Conservation (phyloP, 30 jellyfish, hydroid and myxozoan genomes). For the Mastigias papua region DNA sequence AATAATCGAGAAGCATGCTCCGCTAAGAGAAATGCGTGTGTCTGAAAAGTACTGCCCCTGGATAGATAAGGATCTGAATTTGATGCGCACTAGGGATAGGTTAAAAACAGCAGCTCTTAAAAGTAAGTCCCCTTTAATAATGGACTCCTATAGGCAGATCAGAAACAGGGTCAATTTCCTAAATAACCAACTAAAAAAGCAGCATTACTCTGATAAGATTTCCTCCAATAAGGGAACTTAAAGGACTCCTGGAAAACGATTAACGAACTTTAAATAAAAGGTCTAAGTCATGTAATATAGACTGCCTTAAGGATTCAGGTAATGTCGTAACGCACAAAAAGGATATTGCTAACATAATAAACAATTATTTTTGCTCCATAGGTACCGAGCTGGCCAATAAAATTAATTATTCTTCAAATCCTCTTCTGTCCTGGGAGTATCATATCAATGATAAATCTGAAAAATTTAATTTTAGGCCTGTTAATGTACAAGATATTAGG, state of each 20-base stretch:
- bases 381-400: not conserved
- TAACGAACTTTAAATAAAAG: no score
- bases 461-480: no score
- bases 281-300: no score
- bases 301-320: no score
- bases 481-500: not conserved
- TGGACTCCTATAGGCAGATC: constrained; percentile 34
- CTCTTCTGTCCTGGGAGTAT: not conserved
- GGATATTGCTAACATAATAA: not conserved
- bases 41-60: constrained; percentile 63
- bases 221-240: constrained; percentile 4
- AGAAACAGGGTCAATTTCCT: constrained; percentile 31
- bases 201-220: no score
- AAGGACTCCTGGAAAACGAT: no score
- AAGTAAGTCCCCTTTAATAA: constrained; percentile 26
- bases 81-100: constrained; percentile 58
- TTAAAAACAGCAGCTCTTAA: constrained; percentile 31
- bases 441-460: not conserved
- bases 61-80: constrained; percentile 34
- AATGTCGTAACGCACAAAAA: not conserved
- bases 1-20: constrained; percentile 46
- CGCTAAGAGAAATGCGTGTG: constrained; percentile 39
- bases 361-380: not conserved
- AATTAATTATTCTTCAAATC: not conserved
- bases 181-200: no score